Base-by-base conservation (phyloP, 2,797 vertebrate genomes). In the Xenops minutus region DNA sequence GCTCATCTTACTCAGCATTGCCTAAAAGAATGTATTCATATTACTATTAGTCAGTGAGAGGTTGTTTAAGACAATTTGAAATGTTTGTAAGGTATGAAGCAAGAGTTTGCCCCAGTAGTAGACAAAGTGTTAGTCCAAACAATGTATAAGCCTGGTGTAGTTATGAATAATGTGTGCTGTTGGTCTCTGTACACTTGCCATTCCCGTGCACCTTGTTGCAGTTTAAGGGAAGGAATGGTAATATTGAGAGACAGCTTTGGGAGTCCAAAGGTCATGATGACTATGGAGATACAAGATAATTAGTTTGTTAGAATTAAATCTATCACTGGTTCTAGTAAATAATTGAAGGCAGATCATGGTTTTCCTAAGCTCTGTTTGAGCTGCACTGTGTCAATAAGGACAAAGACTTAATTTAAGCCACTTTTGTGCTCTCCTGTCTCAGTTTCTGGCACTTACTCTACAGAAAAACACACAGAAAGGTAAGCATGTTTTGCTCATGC, bases 241-340 rank as follows among this genome's bases (percentile, higher is more conserved):
- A 90, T 24, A 49, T 39, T 56, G 71, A 93, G 44, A 77, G 37
- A 24, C 29, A 88, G 44, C 58, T 72, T 63, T 80, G 61, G 49
- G 24, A 62, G 4, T 41, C 14, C 64, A 79, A 58, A 71, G 82
- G 26, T 64, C 49, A 55, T 7, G 32, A 77, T 59, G 34, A 67
- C 27, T 61, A 37, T 9, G 23, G 30, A 71, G 39, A 51, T 12
- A 81, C 41, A 78, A 85, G 86, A 39, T 81, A 85, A 85, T 91
- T 92, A 56, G 56, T 37, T 89, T 94, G 75, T 52, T 96, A 92
- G 92, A 96, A 95, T 92, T 95, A 95, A 96, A 90, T 81, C 86
- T 94, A 49, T 68, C 52, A 76, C 26, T 79, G 37, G 54, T 89
- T 73, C 80, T 56, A 61, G 46, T 61, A 91, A 93, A 89, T 78